Base-by-base conservation (phyloP, 1,140 invertebrate genomes). In the Drosophila oshimai region DNA sequence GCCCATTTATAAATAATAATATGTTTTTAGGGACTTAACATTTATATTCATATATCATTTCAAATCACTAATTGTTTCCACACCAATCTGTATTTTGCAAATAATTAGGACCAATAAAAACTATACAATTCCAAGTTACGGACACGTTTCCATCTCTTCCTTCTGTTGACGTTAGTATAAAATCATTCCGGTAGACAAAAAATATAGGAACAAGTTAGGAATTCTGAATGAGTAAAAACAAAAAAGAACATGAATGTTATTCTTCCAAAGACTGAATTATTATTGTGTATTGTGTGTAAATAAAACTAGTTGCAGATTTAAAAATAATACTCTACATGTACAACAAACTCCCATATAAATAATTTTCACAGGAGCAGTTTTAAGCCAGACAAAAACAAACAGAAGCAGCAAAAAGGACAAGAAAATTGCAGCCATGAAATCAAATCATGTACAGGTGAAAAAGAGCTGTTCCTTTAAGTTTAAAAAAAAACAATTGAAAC, bases 191-290 rank as follows among this genome's bases (percentile, higher is more conserved):
- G 58, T 65, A 65, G 42, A 49, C 4, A 20, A 50, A 61, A 41
- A 47, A 5, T 6, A 55, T 45, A 55, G 34, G 64, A 61, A 26
- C 22, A 31, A 53, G 34, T 29, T 46, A 34, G 18, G 29, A 54
- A 53, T 34, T 71, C 24, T 41, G 28, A 44, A 41, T 34, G 47
- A 47, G 18, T 42, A 49, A 31, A 37, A 53, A 67, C 41, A 57
- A 47, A 83, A 86, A 86, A 44, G 46, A 80, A 80, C 68, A 80
- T 87, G 58, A 87, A 86, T 86, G 81, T 86, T 86, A 86, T 86
- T 86, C 81, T 86, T 86, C 81, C 81, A 86, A 86, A 86, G 81
- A 86, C 81, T 86, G 81, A 86, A 86, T 86, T 86, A 68, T 74
- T 74, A 80, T 80, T 77, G 81, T 80, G 75, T 75, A 86, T 84